phyloP scores from a whole-genome alignment of 2,113 vertebrate genomes.

The Ptilorrhoa leucosticta region DNA sequence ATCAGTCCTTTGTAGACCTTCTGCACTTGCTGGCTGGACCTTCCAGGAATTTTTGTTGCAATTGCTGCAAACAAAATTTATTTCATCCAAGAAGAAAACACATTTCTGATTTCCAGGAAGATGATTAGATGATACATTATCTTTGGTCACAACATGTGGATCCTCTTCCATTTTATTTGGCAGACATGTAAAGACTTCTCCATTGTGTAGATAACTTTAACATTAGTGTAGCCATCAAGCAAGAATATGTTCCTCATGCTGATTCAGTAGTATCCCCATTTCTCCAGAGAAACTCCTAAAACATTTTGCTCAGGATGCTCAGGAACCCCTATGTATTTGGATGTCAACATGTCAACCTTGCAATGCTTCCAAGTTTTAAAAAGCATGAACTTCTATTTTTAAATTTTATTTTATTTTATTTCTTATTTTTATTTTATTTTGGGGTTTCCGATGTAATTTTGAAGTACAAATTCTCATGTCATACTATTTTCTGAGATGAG shows the following conservation, averaged over 20 bases:
- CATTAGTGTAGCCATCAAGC: not conserved
- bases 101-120: not conserved
- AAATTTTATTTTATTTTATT: not conserved
- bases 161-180: not conserved
- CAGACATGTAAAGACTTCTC: not conserved
- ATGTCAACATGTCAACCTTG: not conserved
- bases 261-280: not conserved
- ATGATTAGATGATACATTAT: not conserved
- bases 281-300: not conserved
- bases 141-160: not conserved
- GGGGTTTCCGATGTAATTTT: not conserved
- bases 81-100: fast-evolving
- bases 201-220: not conserved
- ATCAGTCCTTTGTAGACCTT: not conserved
- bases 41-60: not conserved
- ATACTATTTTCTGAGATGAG: not conserved
- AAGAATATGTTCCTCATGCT: not conserved
- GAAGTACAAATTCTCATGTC: not conserved
- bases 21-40: not conserved
- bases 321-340: not conserved
- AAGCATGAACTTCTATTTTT: not conserved
- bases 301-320: not conserved
- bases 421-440: not conserved
- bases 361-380: not conserved
- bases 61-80: not conserved